Conservation (phyloP, 2,113 vertebrate genomes). For the Anhinga anhinga region DNA sequence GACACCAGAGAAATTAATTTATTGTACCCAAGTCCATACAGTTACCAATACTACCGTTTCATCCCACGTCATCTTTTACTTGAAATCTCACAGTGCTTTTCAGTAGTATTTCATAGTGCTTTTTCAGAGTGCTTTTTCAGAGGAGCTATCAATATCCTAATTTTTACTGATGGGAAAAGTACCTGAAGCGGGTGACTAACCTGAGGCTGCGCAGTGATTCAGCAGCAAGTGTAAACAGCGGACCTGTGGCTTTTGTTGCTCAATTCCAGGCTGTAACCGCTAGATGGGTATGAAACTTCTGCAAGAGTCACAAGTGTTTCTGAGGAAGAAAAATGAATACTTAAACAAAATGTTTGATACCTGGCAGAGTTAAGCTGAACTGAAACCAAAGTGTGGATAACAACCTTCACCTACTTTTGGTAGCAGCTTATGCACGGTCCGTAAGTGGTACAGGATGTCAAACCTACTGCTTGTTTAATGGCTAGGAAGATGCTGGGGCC, state of each 20-base stretch:
- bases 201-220: not conserved
- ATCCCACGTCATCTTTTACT: not conserved
- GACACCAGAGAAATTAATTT: not conserved
- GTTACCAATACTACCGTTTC: not conserved
- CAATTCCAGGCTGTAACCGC: not conserved
- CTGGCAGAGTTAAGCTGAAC: not conserved
- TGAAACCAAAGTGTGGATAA: not conserved
- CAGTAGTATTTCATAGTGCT: not conserved
- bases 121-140: not conserved
- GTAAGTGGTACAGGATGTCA: not conserved
- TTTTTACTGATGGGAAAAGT: not conserved
- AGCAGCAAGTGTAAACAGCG: not conserved
- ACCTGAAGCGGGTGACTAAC: not conserved
- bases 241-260: not conserved
- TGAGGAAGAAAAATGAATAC: not conserved
- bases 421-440: not conserved
- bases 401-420: not conserved
- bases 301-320: not conserved
- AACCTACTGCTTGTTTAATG: not conserved
- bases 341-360: not conserved
- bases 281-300: not conserved
- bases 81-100: not conserved
- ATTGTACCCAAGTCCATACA: not conserved
- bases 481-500: not conserved
- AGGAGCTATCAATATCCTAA: not conserved